phyloP scores from a whole-genome alignment of 1,140 invertebrate species.

The Hypsibius dujardini region DNA sequence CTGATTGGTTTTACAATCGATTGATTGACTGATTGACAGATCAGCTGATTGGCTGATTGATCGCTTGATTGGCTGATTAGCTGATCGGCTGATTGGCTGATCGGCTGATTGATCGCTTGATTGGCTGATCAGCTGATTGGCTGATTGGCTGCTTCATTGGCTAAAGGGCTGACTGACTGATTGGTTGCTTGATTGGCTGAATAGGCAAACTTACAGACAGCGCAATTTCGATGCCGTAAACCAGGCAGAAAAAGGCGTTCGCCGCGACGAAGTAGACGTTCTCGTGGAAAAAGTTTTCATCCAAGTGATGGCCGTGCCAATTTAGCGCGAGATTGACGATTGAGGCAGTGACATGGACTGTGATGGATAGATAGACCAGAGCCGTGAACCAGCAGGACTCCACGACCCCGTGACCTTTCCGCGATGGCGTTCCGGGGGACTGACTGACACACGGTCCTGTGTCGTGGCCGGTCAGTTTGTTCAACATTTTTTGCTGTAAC shows the following conservation, averaged over 20 bases:
- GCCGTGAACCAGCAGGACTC: background rate
- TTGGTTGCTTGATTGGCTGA: no score
- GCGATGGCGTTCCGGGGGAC: background rate
- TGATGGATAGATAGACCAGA: background rate
- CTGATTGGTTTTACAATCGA: no score
- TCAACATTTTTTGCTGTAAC: background rate
- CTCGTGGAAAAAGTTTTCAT: slow-evolving; percentile 10
- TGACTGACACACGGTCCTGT: background rate
- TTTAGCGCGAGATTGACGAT: background rate
- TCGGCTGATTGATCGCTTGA: no score
- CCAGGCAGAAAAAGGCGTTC: background rate
- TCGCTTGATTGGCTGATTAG: no score
- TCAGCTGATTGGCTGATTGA: no score
- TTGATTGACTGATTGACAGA: no score
- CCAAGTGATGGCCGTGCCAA: slow-evolving; percentile 3
- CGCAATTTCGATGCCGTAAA: background rate
- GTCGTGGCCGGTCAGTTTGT: background rate
- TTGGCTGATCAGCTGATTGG: no score
- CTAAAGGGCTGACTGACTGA: no score
- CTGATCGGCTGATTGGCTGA: no score
- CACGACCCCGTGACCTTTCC: background rate
- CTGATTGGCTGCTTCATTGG: no score
- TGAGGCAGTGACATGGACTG: background rate
- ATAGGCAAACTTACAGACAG: background rate
- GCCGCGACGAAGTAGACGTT: slow-evolving; percentile 9